These are phyloP conservation scores for Hemichromis elongatus DNA, from an alignment of 2,113 vertebrate genomes.

Conservation along the genomic window DNA sequence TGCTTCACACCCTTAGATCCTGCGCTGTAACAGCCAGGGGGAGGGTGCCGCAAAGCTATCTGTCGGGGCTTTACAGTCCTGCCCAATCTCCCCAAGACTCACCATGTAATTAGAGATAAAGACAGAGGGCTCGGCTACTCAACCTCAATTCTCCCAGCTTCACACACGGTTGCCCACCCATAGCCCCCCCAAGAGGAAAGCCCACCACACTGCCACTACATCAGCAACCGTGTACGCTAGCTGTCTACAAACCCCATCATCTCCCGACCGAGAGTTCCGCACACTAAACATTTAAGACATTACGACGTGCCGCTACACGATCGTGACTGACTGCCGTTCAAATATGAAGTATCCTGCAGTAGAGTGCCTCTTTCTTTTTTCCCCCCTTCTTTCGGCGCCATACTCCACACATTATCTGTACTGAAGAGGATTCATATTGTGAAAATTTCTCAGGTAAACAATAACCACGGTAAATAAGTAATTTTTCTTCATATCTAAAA, in stretches of 20 bases:
- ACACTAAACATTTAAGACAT: not conserved
- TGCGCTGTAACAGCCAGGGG: conserved; percentile 21
- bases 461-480: conserved; percentile 49
- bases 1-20: conserved; percentile 52
- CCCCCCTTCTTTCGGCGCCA: not conserved
- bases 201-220: not conserved
- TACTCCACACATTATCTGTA: not conserved
- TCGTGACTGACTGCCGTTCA: conserved; percentile 18
- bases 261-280: conserved; percentile 13
- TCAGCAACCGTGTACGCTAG: not conserved
- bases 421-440: conserved; percentile 15
- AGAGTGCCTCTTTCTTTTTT: not conserved
- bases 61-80: conserved; percentile 44
- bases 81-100: conserved; percentile 58
- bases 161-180: conserved; percentile 57
- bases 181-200: conserved; percentile 36
- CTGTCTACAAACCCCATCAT: not conserved
- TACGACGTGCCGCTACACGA: not conserved
- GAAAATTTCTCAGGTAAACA: conserved; percentile 53
- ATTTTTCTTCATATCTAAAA: conserved; percentile 68
- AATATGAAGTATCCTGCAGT: not conserved
- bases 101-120: conserved; percentile 72
- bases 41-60: not conserved
- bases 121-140: conserved; percentile 62
- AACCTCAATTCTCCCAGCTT: conserved; percentile 62